A percentile compares a stretch with the other conserved stretches of the same genome.
Evolutionary conservation across 2,888 invertebrate genomes (phyloP).

Genomic region (Hydriomena furcata): DNA sequence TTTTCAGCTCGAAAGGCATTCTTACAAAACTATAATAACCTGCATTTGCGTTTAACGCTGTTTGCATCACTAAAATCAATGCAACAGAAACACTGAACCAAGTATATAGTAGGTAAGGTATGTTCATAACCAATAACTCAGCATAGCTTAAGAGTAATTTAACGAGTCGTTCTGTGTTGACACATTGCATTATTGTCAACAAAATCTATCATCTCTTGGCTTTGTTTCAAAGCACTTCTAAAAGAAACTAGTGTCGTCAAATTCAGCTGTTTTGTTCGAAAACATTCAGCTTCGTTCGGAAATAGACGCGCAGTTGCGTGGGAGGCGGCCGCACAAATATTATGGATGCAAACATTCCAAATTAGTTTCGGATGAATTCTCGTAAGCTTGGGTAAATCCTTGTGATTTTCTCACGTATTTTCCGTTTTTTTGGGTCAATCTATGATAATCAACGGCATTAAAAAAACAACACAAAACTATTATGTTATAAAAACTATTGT

Average conservation of each 20-base stretch:
- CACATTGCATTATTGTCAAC: slow-evolving; percentile 28
- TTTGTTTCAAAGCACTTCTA: slow-evolving; percentile 27
- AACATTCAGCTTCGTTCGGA: slow-evolving; percentile 39
- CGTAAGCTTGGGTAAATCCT: slow-evolving; percentile 10
- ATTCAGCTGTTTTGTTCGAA: slow-evolving; percentile 24
- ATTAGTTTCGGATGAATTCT: slow-evolving; percentile 45
- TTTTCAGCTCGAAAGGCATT: neutral
- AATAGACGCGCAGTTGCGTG: slow-evolving; percentile 66
- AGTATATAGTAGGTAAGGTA: neutral
- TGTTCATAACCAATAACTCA: slow-evolving; percentile 7
- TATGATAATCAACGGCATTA: too few relatives aligned
- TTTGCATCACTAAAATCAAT: neutral
- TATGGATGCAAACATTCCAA: slow-evolving; percentile 63
- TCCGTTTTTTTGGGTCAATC: neutral
- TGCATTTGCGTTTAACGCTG: neutral
- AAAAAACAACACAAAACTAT: too few relatives aligned
- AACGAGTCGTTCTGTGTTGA: slow-evolving; percentile 18
- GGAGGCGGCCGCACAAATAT: slow-evolving; percentile 64
- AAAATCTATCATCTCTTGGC: slow-evolving; percentile 30
- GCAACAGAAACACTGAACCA: neutral
- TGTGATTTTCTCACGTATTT: slow-evolving; percentile 15
- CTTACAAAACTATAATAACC: neutral
- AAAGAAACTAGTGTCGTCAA: slow-evolving; percentile 20
- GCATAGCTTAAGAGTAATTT: slow-evolving; percentile 2
- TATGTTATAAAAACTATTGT: too few relatives aligned